Evolutionary conservation across 2,888 invertebrate genomes (phyloP).

Genomic region (Thyatira batis): DNA sequence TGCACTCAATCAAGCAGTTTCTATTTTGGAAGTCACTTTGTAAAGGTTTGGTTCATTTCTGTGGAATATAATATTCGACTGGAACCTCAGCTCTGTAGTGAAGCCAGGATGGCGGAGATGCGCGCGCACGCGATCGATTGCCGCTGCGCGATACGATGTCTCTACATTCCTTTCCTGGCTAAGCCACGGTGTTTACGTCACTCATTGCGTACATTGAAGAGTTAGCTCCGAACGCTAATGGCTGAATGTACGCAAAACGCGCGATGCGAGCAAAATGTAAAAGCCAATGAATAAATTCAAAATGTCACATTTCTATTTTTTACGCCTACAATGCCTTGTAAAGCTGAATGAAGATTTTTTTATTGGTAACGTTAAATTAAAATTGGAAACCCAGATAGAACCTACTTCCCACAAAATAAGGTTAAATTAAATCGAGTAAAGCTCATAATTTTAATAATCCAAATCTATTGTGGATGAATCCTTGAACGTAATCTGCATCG

Average conservation of each 20-base stretch:
- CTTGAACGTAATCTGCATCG: not conserved
- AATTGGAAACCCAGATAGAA: too few relatives aligned
- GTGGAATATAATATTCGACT: slow-evolving; percentile 68
- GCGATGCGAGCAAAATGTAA: slow-evolving; percentile 15
- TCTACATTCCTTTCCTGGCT: slow-evolving; percentile 58
- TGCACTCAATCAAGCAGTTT: slow-evolving; percentile 38
- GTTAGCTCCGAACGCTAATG: slow-evolving; percentile 47
- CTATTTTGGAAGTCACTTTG: slow-evolving; percentile 60
- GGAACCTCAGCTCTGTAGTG: slow-evolving; percentile 57
- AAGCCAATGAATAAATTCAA: not conserved
- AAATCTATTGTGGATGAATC: too few relatives aligned
- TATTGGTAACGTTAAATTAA: too few relatives aligned
- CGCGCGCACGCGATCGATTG: slow-evolving; percentile 79
- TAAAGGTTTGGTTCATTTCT: slow-evolving; percentile 76
- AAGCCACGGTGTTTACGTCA: slow-evolving; percentile 76
- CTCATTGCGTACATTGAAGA: slow-evolving; percentile 77
- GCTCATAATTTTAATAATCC: too few relatives aligned
- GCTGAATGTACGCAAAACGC: slow-evolving; percentile 46
- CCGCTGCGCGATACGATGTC: slow-evolving; percentile 69
- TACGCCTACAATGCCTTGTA: not conserved
- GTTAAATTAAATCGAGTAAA: too few relatives aligned
- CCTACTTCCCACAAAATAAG: too few relatives aligned
- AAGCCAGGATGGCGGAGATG: slow-evolving; percentile 67
- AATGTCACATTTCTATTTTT: not conserved
- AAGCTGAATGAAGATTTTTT: not conserved